Evolutionary conservation across 2,113 vertebrate species (phyloP).

Genomic region (Labrus mixtus): DNA sequence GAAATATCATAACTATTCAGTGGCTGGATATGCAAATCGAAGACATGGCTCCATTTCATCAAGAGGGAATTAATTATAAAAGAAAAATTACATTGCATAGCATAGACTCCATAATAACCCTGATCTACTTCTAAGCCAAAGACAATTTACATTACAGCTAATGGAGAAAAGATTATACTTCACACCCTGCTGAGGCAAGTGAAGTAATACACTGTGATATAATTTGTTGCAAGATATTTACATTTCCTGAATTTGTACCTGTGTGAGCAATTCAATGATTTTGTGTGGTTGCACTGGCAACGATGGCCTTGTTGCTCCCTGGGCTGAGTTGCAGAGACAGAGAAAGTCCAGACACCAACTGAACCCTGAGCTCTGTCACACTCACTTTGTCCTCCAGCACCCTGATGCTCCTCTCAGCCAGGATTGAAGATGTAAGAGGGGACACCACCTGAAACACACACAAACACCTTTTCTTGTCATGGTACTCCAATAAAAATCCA

Average conservation of each 20-base stretch:
- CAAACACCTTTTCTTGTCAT: conserved; percentile 12
- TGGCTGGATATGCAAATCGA: conserved; percentile 69
- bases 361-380: conserved; percentile 92
- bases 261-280: conserved; percentile 88
- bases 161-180: background rate
- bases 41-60: conserved; percentile 50
- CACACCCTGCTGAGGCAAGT: background rate
- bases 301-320: conserved; percentile 86
- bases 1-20: conserved; percentile 50
- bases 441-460: conserved; percentile 89
- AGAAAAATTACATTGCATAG: conserved; percentile 33
- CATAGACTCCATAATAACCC: conserved; percentile 32
- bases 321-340: conserved; percentile 89
- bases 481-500: background rate
- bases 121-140: conserved; percentile 22
- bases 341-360: conserved; percentile 93
- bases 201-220: too few relatives aligned
- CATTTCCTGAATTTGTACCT: conserved; percentile 81
- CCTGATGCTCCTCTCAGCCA: conserved; percentile 92
- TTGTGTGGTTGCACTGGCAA: conserved; percentile 88
- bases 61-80: conserved; percentile 53
- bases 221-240: background rate
- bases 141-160: background rate
- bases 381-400: conserved; percentile 96
- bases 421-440: conserved; percentile 91